These are phyloP conservation scores for Archocentrus centrarchus DNA, from an alignment of 2,113 vertebrate genomes.

Conservation along the genomic window DNA sequence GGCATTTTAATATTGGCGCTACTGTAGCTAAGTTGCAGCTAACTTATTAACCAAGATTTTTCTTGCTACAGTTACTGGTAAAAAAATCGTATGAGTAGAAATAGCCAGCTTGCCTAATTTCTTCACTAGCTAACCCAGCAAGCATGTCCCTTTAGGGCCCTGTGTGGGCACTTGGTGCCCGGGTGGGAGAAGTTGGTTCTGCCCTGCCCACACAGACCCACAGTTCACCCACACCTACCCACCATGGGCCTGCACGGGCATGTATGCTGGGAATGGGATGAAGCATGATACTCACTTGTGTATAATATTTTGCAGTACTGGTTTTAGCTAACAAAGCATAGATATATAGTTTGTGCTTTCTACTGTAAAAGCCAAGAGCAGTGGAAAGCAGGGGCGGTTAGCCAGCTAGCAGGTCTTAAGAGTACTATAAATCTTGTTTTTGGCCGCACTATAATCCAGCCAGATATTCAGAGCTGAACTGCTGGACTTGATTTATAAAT, in stretches of 20 bases:
- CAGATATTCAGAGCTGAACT: background rate
- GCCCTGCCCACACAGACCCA: too few relatives aligned
- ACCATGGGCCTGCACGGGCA: too few relatives aligned
- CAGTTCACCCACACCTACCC: too few relatives aligned
- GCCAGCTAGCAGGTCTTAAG: background rate
- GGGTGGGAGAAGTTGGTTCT: too few relatives aligned
- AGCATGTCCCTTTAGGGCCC: accelerated
- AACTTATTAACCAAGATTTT: background rate
- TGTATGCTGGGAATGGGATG: too few relatives aligned
- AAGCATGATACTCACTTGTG: background rate
- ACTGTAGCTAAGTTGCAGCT: background rate
- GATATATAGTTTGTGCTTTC: background rate
- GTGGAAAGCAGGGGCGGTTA: background rate
- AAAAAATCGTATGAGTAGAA: background rate
- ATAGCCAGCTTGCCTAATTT: background rate
- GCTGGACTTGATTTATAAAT: too few relatives aligned
- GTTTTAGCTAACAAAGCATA: background rate
- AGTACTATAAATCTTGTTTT: background rate
- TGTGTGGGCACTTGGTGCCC: too few relatives aligned
- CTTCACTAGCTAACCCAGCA: background rate
- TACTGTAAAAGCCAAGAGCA: background rate
- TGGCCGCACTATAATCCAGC: background rate
- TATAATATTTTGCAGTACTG: background rate
- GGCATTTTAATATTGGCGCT: too few relatives aligned
- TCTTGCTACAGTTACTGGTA: background rate